Base-by-base conservation (phyloP, 2,888 invertebrate species). In the Ischnura elegans region DNA sequence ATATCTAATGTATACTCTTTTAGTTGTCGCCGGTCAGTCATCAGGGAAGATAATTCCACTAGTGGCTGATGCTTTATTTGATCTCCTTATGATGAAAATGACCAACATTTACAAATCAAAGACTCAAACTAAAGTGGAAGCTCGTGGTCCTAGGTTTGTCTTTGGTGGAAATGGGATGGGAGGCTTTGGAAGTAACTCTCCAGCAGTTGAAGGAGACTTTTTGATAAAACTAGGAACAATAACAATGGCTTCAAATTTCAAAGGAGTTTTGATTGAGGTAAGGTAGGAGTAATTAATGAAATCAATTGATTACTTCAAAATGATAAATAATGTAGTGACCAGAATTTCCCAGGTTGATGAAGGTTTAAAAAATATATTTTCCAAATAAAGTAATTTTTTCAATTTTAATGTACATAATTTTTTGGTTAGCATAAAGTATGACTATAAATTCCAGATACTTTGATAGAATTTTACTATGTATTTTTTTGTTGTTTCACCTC, bases 151-250 rank as follows among this genome's bases (percentile, higher is more conserved):
- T 13, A 55, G 93, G 46, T 96, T 96, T 95, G 96, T 96, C 94
- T 95, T 96, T 66, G 93, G 86, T 29, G 90, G 90, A 10, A 55
- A 90, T 66, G 90, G 90, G 0, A 90, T 90, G 61, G 90, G 90
- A 43, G 90, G 90, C 25, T 90, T 90, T 90, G 90, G 90, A 25
- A 90, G 90, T 43, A 90, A 55, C n/a, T 90, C 90, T 61, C 90
- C 90, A 2, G 90, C 90, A 25, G 66, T 61, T 61, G 90, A 90
- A 90, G 98, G 98, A 0, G 99, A 99, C 95, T 99, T 99, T 96
- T 97, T 98, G 94, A 98, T 99, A 5, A 99, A 99, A 96, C 96
- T 99, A 0, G 99, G 99, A 1, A 98, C 98, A 29, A 99, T 99
- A 0, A 98, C 98, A 0, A 98, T 99, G 97, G 98, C 98, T 95